Base-by-base conservation (phyloP, 2,888 invertebrate genomes). In the Subacronicta megacephala region DNA sequence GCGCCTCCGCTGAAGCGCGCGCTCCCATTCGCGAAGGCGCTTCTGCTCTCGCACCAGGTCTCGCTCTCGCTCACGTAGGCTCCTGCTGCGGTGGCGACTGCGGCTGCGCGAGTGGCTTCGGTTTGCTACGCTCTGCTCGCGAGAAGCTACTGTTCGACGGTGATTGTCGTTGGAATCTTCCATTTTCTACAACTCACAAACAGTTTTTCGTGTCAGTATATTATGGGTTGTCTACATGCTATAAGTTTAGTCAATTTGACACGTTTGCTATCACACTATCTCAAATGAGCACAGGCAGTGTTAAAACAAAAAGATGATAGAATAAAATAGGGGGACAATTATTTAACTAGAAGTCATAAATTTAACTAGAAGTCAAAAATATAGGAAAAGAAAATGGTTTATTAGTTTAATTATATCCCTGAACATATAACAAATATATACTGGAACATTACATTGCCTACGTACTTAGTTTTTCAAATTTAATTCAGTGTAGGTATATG, bases 131-230 rank as follows among this genome's bases (percentile, higher is more conserved):
- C 37, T 37, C 12, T 16, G 37, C 17, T 16, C 12, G 17, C 37
- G 17, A 37, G 37, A 16, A 9, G 10, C 7, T 0, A 37, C 7
- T 12, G 12, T 5, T 3, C 4, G 9, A 12, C 17, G 10, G 37
- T 17, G 37, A 17, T 37, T 12, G 12, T 37, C 37, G 4, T 37
- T 16, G 10, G 7, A 12, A 17, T 4, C 17, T 16, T 10, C 37
- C 37, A 37, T 37, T 37, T 37, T 37, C 37, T 37, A 12, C 12
- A 37, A 37, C 37, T 37, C 6, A n/a, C 37, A 37, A 37, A 17
- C 37, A 17, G 10, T 37, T 37, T 17, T 9, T n/a, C 12, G 5
- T 17, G 12, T 37, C 9, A 17, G 1, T 4, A 3, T 37, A 29
- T 29, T 1, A 20, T n/a, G n/a, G n/a, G n/a, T n/a, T n/a, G 3